Conservation (phyloP, 2,888 invertebrate species). For the Hipparchia semele region DNA sequence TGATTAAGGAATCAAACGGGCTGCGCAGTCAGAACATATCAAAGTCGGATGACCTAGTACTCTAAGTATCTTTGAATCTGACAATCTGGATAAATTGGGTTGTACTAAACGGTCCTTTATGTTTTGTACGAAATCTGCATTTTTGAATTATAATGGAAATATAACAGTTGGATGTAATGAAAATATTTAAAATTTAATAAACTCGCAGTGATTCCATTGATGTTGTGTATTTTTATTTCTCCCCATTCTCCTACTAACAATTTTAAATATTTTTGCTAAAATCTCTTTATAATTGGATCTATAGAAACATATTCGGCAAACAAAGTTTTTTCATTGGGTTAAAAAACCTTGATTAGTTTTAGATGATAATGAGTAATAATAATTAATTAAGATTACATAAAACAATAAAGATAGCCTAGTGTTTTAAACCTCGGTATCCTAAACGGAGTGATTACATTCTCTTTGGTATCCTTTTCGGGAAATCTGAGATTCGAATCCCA, state of each 20-base stretch:
- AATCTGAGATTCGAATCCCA: no score
- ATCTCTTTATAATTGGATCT: background rate
- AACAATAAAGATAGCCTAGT: no score
- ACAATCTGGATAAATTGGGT: conserved; percentile 53
- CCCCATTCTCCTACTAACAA: background rate
- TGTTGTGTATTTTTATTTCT: conserved; percentile 63
- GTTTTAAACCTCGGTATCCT: no score
- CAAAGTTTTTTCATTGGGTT: no score
- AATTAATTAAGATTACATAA: no score
- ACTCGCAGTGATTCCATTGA: conserved; percentile 83
- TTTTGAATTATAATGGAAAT: conserved; percentile 67
- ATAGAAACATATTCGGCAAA: no score
- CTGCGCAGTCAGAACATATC: conserved; percentile 73
- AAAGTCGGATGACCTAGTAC: conserved; percentile 75
- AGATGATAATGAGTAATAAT: no score
- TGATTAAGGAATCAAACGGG: conserved; percentile 79
- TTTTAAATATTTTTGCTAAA: background rate
- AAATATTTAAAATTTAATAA: conserved; percentile 75
- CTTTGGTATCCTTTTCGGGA: no score
- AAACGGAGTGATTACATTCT: no score
- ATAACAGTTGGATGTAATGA: conserved; percentile 79
- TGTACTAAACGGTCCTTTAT: conserved; percentile 59
- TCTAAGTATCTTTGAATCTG: conserved; percentile 81
- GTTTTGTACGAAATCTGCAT: conserved; percentile 61
- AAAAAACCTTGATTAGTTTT: no score